These are phyloP conservation scores for Caenorhabditis auriculariae DNA, from an alignment of 2,888 invertebrate species.

Conservation along the genomic window DNA sequence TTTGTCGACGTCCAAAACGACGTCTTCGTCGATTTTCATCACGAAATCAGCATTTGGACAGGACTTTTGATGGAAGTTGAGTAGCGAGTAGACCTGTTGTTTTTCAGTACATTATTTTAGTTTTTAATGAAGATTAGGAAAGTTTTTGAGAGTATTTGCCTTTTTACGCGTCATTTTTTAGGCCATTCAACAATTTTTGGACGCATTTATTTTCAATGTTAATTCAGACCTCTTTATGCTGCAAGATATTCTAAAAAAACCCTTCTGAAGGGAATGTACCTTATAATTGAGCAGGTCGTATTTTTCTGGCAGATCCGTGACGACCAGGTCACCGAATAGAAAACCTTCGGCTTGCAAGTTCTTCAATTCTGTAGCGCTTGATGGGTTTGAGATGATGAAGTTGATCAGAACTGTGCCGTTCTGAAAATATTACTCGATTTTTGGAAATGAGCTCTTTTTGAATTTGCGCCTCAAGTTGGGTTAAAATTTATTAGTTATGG, in stretches of 20 bases:
- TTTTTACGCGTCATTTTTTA: too few species aligned
- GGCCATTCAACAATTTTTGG: too few species aligned
- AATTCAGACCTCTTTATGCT: too few species aligned
- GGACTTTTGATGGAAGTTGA: constrained; percentile 16
- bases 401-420: constrained; percentile 6
- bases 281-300: constrained; percentile 29
- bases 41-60: constrained; percentile 21
- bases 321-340: constrained; percentile 20
- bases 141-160: too few species aligned
- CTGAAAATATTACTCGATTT: constrained; percentile 1
- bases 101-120: too few species aligned
- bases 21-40: constrained; percentile 39
- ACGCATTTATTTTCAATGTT: not conserved
- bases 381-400: constrained; percentile 17
- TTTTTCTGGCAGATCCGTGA: constrained; percentile 32
- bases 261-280: constrained; percentile 9
- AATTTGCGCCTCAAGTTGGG: too few species aligned
- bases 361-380: constrained; percentile 6
- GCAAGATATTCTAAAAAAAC: not conserved
- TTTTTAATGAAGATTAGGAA: too few species aligned
- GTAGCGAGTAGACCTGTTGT: constrained; percentile 23
- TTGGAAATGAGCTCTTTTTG: too few species aligned
- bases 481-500: too few species aligned
- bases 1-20: constrained; percentile 22
- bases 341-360: constrained; percentile 23